These are phyloP conservation scores for Drosophila prolongata DNA, from an alignment of 2,888 invertebrate genomes.

Conservation along the genomic window DNA sequence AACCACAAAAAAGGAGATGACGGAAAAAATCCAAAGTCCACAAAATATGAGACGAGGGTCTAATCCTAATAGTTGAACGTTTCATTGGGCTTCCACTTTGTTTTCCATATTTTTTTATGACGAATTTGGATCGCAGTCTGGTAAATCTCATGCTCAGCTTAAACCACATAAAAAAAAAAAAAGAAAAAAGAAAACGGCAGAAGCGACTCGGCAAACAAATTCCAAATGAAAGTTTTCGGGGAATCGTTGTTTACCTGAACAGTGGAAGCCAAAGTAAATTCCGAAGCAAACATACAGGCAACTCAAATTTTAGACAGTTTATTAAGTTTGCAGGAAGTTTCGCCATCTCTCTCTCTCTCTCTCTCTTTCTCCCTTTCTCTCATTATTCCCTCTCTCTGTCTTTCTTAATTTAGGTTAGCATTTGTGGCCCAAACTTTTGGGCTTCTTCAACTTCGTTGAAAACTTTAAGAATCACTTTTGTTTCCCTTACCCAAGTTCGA, in stretches of 20 bases:
- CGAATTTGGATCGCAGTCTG: neutral
- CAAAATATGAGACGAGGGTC: slow-evolving; percentile 30
- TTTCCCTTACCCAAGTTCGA: slow-evolving; percentile 14
- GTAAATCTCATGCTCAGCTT: slow-evolving; percentile 1
- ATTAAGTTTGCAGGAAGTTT: slow-evolving; percentile 31
- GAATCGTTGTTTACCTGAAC: slow-evolving; percentile 36
- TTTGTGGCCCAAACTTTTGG: slow-evolving; percentile 20
- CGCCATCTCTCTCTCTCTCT: neutral
- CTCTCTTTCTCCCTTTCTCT: neutral
- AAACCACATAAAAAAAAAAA: slow-evolving; percentile 7
- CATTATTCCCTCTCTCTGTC: neutral
- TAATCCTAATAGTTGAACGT: slow-evolving; percentile 31
- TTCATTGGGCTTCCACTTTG: slow-evolving; percentile 24
- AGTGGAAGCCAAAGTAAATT: slow-evolving; percentile 36
- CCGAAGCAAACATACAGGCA: slow-evolving; percentile 18
- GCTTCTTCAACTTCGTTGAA: slow-evolving; percentile 5
- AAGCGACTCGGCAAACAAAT: slow-evolving; percentile 23
- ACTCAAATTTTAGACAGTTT: slow-evolving; percentile 40
- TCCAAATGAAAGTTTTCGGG: slow-evolving; percentile 23
- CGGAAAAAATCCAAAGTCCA: slow-evolving; percentile 8
- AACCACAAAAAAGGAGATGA: slow-evolving; percentile 14
- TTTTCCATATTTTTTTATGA: slow-evolving; percentile 6
- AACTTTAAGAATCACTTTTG: slow-evolving; percentile 34
- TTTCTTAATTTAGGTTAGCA: slow-evolving; percentile 19
- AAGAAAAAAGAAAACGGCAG: neutral